Evolutionary conservation across 2,113 vertebrate genomes (phyloP), one percentile per base, ranked within the genome.

Genomic region (Oryzias celebensis): DNA sequence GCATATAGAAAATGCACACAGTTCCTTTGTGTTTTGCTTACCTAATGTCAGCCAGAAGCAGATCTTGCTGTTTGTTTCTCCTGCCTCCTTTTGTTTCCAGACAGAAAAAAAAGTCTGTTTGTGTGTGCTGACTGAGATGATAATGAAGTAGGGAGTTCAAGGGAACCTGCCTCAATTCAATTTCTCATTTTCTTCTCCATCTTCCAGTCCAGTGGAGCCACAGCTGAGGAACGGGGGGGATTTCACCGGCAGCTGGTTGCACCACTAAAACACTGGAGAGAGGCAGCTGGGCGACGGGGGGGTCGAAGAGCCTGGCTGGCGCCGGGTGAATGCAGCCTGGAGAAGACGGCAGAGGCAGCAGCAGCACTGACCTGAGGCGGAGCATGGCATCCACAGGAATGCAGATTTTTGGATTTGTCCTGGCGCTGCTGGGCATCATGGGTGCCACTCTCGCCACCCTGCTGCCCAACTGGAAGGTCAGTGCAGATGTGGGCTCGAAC

Each of bases 381-480:
- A 84, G 53, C 87, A 99, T 99, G 97, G 92, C 91, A 74, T 95
- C 94, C 20, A 90, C 88, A 1, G 91, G 93, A 51, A 91, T 97
- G 88, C 96, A 99, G 91, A 95, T 96, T 80, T 93, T 97, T 48
- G 96, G 94, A 85, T 96, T 98, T 52, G 87, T 92, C 73, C 78
- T 98, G 75, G 95, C 95, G 7, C 80, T 98, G 58, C 73, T 93
- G 48, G 96, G 95, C 52, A 87, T 84, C 74, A 94, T 94, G 62
- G 96, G 95, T 1, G 90, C 91, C 57, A 96, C 94, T 58, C 86
- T 91, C 12, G 95, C 96, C 75, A 98, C 96, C 0, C 57, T 98
- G 85, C 84, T 98, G 80, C 97, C 97, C 50, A 95, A 93, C 90
- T 99, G 97, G 97, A 96, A 95, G 85, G 95, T 99, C 79, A 96